Percentiles rank a stretch among this genome's conserved stretches.
Evolutionary conservation across 2,888 invertebrate species (phyloP).

Genomic region (Troides oblongomaculatus): DNA sequence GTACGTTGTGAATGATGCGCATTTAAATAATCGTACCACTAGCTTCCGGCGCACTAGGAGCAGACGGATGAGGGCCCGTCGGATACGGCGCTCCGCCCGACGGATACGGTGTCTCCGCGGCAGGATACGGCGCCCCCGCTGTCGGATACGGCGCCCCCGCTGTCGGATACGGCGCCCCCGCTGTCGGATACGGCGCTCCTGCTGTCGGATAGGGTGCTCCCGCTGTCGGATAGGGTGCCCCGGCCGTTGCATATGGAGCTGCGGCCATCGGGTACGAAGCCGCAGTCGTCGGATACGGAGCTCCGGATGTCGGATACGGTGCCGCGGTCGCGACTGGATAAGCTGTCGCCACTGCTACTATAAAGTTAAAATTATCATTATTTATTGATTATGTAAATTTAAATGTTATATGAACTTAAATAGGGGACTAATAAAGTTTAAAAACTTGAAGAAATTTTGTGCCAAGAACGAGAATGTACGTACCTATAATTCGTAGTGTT

Average conservation of each 20-base stretch:
- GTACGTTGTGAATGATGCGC: too few species aligned
- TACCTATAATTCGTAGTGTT: too few species aligned
- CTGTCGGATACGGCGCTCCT: neutral
- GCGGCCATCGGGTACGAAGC: conserved; percentile 36
- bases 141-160: conserved; percentile 39
- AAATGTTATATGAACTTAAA: too few species aligned
- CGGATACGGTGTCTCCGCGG: conserved; percentile 39
- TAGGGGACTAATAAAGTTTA: too few species aligned
- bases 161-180: conserved; percentile 38
- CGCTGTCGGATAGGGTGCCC: conserved; percentile 20
- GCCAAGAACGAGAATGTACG: too few species aligned
- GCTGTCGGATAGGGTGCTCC: conserved; percentile 35
- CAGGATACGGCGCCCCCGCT: conserved; percentile 8
- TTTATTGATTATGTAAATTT: too few species aligned
- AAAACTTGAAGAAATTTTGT: too few species aligned
- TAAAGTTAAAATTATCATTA: neutral
- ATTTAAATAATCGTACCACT: conserved; percentile 42
- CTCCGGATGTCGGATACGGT: conserved; percentile 29
- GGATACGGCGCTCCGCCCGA: conserved; percentile 39
- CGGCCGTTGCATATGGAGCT: conserved; percentile 34
- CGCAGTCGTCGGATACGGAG: neutral
- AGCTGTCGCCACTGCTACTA: conserved; percentile 35
- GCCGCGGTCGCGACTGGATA: conserved; percentile 34
- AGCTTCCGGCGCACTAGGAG: conserved; percentile 57
- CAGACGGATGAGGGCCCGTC: conserved; percentile 32